Conservation (phyloP, 2,888 invertebrate species). For the Melanargia galathea region DNA sequence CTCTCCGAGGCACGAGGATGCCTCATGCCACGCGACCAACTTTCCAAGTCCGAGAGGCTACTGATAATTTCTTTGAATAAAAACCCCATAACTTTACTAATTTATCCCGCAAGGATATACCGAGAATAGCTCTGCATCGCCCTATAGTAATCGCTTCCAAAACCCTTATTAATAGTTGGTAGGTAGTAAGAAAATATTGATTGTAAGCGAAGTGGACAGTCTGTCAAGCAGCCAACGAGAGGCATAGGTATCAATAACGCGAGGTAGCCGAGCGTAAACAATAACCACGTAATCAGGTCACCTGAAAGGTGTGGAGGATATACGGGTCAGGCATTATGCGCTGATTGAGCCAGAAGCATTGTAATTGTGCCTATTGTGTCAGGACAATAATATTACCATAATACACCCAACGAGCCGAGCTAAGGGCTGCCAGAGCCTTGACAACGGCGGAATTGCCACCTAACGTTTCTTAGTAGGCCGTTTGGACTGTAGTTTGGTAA, state of each 20-base stretch:
- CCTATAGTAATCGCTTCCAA: no score
- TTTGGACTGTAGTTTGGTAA: no score
- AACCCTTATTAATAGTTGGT: no score
- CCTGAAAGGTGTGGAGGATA: slow-evolving; percentile 63
- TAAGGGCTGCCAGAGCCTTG: slow-evolving; percentile 11
- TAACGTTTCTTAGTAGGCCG: no score
- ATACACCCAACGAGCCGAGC: slow-evolving; percentile 41
- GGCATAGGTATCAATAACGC: slow-evolving; percentile 17
- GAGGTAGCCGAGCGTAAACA: slow-evolving; percentile 25
- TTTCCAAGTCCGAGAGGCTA: no score
- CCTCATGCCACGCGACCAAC: no score
- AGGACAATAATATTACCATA: slow-evolving; percentile 58
- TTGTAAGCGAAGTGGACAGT: neutral
- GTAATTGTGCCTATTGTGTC: slow-evolving; percentile 51
- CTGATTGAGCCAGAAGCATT: slow-evolving; percentile 61
- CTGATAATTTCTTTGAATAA: no score
- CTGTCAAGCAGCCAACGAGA: slow-evolving; percentile 14
- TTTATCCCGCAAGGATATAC: no score
- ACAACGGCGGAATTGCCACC: no score
- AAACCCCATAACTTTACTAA: no score
- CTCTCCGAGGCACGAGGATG: no score
- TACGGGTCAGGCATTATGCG: slow-evolving; percentile 65
- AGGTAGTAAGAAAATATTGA: neutral
- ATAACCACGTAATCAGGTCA: slow-evolving; percentile 59
- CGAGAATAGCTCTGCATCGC: no score